Evolutionary conservation across 1,140 invertebrate genomes (phyloP).

Genomic region (Vollenhovia emeryi): DNA sequence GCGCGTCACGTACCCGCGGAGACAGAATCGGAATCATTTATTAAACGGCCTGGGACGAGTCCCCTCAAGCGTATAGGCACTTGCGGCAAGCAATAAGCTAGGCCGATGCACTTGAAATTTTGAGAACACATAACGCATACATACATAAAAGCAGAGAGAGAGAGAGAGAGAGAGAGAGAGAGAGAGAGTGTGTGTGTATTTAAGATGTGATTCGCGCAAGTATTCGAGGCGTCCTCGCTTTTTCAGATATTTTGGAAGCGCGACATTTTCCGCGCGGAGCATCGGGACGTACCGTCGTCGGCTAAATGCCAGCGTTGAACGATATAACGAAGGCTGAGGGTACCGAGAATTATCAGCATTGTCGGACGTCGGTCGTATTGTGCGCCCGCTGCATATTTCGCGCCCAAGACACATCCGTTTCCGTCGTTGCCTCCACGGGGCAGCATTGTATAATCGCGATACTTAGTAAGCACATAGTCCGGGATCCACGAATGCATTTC

Average conservation of each 20-base stretch:
- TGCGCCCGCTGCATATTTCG: slow-evolving; percentile 64
- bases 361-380: slow-evolving; percentile 48
- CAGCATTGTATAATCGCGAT: slow-evolving; percentile 40
- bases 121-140: no score
- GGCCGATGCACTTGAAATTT: no score
- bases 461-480: slow-evolving; percentile 66
- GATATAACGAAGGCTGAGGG: slow-evolving; percentile 56
- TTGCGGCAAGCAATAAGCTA: no score
- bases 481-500: slow-evolving; percentile 64
- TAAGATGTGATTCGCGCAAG: neutral
- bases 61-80: no score
- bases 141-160: no score
- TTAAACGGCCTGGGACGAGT: no score
- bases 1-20: neutral
- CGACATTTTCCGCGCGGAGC: neutral
- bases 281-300: neutral
- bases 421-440: slow-evolving; percentile 53
- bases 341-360: slow-evolving; percentile 63
- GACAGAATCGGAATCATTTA: no score
- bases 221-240: neutral
- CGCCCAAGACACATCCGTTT: slow-evolving; percentile 30
- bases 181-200: no score
- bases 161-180: no score
- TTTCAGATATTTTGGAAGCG: neutral
- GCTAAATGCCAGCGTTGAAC: neutral